These are phyloP conservation scores for Microdon myrmicae DNA, from an alignment of 2,888 invertebrate species.

Conservation along the genomic window DNA sequence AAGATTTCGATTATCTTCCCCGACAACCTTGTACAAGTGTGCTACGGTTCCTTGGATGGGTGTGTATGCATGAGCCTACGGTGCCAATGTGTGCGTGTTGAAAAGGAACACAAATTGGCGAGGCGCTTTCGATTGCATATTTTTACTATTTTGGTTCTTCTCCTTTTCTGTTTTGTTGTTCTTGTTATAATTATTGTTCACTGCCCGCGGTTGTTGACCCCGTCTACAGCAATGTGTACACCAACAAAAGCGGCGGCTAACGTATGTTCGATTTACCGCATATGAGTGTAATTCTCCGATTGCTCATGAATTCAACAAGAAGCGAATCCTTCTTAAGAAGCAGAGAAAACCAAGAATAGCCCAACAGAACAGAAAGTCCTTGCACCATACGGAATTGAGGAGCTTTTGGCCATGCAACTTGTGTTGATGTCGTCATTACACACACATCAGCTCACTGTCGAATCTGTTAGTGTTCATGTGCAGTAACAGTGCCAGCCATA, in stretches of 20 bases:
- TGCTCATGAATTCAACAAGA: constrained; percentile 22
- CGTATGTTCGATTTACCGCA: constrained; percentile 38
- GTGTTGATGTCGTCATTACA: constrained; percentile 12
- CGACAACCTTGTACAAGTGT: constrained; percentile 5
- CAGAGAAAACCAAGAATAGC: not conserved
- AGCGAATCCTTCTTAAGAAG: constrained; percentile 14
- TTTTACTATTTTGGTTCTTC: constrained; percentile 13
- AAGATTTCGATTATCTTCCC: constrained; percentile 21
- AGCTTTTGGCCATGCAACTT: constrained; percentile 30
- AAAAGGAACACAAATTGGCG: constrained; percentile 42
- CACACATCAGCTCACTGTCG: constrained; percentile 3
- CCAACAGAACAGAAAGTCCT: constrained; percentile 31
- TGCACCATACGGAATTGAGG: constrained; percentile 28
- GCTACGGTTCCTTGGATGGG: constrained; percentile 6
- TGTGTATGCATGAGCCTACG: not conserved
- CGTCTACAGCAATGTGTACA: constrained; percentile 26
- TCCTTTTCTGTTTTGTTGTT: constrained; percentile 20
- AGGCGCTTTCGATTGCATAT: constrained; percentile 48
- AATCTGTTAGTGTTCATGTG: constrained; percentile 26
- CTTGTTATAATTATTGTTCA: constrained; percentile 35
- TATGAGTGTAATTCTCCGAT: constrained; percentile 36
- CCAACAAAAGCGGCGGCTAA: constrained; percentile 11
- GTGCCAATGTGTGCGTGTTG: constrained; percentile 17
- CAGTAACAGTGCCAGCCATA: constrained; percentile 41
- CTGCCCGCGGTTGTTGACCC: constrained; percentile 50